These are phyloP conservation scores for Madoqua kirkii DNA, from an alignment of 2,113 vertebrate genomes.

Conservation along the genomic window DNA sequence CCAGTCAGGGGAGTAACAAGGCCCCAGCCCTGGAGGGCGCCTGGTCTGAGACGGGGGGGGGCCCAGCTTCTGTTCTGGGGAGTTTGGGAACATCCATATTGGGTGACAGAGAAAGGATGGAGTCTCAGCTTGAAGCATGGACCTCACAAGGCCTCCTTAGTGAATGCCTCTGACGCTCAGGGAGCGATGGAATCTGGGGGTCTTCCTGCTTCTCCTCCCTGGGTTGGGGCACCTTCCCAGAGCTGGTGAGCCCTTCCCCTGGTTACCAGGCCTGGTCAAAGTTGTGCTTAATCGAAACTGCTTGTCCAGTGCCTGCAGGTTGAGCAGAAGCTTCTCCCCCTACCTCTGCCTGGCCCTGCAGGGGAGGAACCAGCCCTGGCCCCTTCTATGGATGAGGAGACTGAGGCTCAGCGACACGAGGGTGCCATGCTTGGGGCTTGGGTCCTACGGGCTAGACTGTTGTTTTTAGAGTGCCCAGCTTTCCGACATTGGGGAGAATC, in stretches of 20 bases:
- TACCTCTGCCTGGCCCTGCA: fast-evolving
- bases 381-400: not conserved
- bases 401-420: not conserved
- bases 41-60: not conserved
- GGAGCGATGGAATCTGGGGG: not conserved
- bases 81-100: fast-evolving
- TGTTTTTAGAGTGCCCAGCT: not conserved
- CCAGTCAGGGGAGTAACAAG: not conserved
- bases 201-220: not conserved
- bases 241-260: not conserved
- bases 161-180: too few relatives aligned
- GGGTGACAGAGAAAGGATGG: not conserved
- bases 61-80: not conserved
- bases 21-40: not conserved
- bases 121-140: fast-evolving
- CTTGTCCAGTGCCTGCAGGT: not conserved
- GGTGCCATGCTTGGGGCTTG: not conserved
- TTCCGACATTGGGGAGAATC: not conserved
- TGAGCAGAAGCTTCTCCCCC: too few relatives aligned
- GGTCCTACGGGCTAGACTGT: fast-evolving
- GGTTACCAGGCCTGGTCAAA: not conserved
- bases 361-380: not conserved
- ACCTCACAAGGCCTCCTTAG: not conserved
- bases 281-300: not conserved
- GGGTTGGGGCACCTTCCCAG: not conserved